These are phyloP conservation scores for Drosophila incognita DNA, from an alignment of 2,888 invertebrate species.

Conservation along the genomic window DNA sequence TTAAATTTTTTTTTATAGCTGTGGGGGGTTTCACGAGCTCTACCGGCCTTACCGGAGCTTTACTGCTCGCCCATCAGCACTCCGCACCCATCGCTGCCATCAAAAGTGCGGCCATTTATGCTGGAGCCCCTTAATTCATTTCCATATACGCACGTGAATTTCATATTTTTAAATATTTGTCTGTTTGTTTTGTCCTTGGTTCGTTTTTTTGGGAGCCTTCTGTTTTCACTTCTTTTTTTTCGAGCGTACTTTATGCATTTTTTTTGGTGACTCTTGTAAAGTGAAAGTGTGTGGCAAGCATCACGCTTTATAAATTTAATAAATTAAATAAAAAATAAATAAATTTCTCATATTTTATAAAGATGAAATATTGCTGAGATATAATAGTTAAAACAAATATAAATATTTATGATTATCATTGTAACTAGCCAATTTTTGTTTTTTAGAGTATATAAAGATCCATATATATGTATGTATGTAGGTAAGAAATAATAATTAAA, in stretches of 20 bases:
- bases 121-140: conserved; percentile 60
- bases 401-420: background rate
- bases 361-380: background rate
- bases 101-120: conserved; percentile 40
- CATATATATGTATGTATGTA: background rate
- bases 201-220: background rate
- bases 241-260: background rate
- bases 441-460: background rate
- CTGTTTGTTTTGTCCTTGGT: conserved; percentile 40
- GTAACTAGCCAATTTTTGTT: background rate
- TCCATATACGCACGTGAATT: conserved; percentile 73
- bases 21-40: background rate
- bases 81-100: background rate
- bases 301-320: background rate
- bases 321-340: background rate
- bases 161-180: conserved; percentile 66
- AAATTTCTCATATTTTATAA: background rate
- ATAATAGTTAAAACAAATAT: background rate
- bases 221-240: background rate
- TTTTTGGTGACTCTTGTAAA: background rate
- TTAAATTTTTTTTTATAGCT: conserved; percentile 27
- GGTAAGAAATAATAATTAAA: background rate
- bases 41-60: conserved; percentile 17
- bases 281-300: background rate
- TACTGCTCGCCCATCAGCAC: background rate